These are phyloP conservation scores for Ischnus inquisitorius DNA, from an alignment of 2,888 invertebrate genomes.

Conservation along the genomic window DNA sequence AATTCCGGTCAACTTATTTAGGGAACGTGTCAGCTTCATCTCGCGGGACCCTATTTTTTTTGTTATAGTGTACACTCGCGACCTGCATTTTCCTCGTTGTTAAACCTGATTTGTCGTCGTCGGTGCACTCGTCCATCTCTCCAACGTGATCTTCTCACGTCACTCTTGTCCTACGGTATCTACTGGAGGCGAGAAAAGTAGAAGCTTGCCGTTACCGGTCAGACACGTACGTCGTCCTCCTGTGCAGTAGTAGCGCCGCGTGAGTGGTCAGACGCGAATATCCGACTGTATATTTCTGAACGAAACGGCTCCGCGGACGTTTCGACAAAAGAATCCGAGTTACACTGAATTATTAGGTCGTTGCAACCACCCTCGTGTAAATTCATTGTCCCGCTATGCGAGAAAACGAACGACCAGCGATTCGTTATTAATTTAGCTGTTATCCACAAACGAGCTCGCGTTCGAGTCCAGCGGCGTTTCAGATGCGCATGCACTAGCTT, in stretches of 20 bases:
- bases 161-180: constrained; percentile 2
- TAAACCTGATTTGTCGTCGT: constrained; percentile 79
- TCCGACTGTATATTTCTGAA: not conserved
- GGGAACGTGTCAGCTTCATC: constrained; percentile 54
- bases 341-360: too few species aligned
- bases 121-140: constrained; percentile 30
- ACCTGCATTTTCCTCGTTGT: constrained; percentile 77
- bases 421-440: constrained; percentile 26
- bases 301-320: not conserved
- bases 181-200: constrained; percentile 2
- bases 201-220: constrained; percentile 1
- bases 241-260: not conserved
- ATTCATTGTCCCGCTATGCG: constrained; percentile 1
- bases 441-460: constrained; percentile 20
- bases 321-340: not conserved
- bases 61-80: constrained; percentile 57
- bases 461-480: constrained; percentile 28
- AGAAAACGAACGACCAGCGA: not conserved
- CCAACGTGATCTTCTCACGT: constrained; percentile 46
- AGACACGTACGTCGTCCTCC: not conserved
- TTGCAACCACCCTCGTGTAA: not conserved
- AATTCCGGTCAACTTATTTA: not conserved
- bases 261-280: not conserved
- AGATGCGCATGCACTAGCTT: constrained; percentile 11
- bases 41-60: constrained; percentile 33